These are phyloP conservation scores for Athripsodes cinereus DNA, from an alignment of 2,888 invertebrate species.

Conservation along the genomic window DNA sequence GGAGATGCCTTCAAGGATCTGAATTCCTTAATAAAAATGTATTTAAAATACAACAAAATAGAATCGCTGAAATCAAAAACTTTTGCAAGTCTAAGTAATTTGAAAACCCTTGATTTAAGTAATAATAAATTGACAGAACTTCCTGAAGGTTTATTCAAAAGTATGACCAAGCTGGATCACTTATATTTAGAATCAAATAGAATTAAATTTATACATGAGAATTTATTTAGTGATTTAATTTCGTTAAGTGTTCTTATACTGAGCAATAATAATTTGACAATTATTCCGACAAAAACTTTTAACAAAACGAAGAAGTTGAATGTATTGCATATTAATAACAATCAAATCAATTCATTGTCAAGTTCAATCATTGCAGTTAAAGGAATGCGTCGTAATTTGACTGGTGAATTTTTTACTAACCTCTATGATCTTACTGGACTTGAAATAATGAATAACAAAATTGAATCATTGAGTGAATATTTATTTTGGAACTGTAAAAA, in stretches of 20 bases:
- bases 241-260: constrained; percentile 58
- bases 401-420: constrained; percentile 54
- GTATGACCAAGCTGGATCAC: constrained; percentile 54
- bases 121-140: constrained; percentile 59
- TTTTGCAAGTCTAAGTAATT: no score
- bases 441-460: constrained; percentile 50
- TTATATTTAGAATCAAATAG: constrained; percentile 65
- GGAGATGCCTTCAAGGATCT: no score
- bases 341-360: constrained; percentile 47
- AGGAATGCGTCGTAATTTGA: constrained; percentile 51
- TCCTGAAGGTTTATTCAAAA: constrained; percentile 56
- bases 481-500: constrained; percentile 54
- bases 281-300: no score
- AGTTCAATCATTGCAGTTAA: constrained; percentile 54
- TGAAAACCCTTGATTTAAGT: no score
- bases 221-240: no score
- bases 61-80: no score
- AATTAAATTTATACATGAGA: no score
- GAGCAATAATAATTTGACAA: no score
- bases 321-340: constrained; percentile 56
- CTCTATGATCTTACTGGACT: constrained; percentile 52
- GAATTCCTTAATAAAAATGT: no score
- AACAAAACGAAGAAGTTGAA: constrained; percentile 57
- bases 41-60: no score
- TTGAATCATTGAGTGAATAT: constrained; percentile 54